Evolutionary conservation across 2,797 vertebrate species (phyloP).

Genomic region (Crenuchus spilurus): DNA sequence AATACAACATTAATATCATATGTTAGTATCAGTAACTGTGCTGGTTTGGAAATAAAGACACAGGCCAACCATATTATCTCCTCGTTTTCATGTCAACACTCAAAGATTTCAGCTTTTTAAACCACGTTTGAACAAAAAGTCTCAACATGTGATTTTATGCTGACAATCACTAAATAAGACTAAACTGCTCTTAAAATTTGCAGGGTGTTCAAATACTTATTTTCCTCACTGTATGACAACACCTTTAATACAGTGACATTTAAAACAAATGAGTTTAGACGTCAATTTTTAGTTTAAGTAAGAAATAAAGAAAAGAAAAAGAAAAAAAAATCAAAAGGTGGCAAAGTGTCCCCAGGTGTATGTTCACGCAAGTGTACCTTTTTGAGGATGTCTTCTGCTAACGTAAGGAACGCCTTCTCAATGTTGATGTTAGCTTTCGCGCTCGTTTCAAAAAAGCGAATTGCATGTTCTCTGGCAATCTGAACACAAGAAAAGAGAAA

Average conservation of each 20-base stretch:
- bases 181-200: no score
- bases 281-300: no score
- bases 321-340: neutral
- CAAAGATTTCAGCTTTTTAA: neutral
- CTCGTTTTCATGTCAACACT: neutral
- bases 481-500: conserved; percentile 62
- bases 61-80: neutral
- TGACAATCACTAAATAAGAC: no score
- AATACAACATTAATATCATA: no score
- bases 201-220: no score
- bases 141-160: no score
- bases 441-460: conserved; percentile 99
- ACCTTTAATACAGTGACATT: no score
- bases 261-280: no score
- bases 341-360: no score
- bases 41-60: neutral
- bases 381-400: conserved; percentile 99
- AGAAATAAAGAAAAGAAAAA: no score
- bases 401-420: conserved; percentile 99
- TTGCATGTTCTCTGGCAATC: conserved; percentile 96
- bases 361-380: conserved; percentile 82
- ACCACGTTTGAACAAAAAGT: neutral
- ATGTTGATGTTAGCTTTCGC: conserved; percentile 99
- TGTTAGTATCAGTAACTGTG: neutral
- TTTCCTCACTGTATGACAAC: no score